These are phyloP conservation scores for Crenuchus spilurus DNA, from an alignment of 2,797 vertebrate species.

Conservation along the genomic window DNA sequence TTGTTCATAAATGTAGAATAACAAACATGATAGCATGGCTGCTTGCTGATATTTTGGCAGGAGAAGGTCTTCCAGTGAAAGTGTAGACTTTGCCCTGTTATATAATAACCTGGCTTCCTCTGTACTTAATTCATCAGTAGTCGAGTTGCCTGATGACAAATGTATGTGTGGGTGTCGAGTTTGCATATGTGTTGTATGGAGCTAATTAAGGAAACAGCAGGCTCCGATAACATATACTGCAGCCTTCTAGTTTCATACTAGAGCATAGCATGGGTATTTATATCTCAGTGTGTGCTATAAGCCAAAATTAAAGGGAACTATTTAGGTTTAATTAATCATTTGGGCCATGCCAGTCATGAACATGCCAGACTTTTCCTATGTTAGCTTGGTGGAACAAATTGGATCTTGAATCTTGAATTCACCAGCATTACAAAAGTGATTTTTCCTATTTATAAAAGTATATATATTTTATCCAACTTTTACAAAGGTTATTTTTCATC, in stretches of 20 bases:
- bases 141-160: too few species aligned
- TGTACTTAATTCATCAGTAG: too few species aligned
- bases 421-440: not conserved
- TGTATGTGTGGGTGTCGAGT: not conserved
- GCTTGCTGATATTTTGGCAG: too few species aligned
- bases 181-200: not conserved
- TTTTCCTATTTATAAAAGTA: not conserved
- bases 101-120: too few species aligned
- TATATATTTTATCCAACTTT: not conserved
- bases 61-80: too few species aligned
- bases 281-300: not conserved
- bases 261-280: not conserved
- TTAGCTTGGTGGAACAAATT: not conserved
- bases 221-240: not conserved
- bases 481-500: not conserved
- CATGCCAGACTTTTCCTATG: not conserved
- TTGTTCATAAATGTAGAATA: too few species aligned
- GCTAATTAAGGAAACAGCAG: not conserved
- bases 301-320: not conserved
- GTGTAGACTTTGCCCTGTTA: too few species aligned
- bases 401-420: not conserved
- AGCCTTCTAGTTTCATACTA: not conserved
- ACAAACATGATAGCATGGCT: too few species aligned
- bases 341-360: too few species aligned
- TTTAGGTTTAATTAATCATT: not conserved